These are phyloP conservation scores for Spodoptera frugiperda DNA, from an alignment of 1,140 invertebrate genomes.

Conservation along the genomic window DNA sequence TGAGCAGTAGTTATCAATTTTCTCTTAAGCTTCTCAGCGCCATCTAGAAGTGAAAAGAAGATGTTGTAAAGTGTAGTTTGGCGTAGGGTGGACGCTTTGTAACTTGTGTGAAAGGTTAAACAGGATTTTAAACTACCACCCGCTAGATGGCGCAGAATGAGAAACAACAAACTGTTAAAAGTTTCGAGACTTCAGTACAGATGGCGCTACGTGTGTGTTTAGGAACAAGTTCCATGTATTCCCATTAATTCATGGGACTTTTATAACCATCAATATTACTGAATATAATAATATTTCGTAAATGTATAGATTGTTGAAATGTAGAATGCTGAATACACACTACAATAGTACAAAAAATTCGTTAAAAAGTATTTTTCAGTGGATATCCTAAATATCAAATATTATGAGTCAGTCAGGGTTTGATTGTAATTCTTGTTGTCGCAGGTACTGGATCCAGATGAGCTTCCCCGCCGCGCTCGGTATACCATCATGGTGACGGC, in stretches of 20 bases:
- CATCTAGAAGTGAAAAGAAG: background rate
- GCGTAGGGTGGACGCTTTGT: too few species aligned
- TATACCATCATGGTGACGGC: conserved; percentile 96
- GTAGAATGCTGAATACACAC: too few species aligned
- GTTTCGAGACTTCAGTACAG: background rate
- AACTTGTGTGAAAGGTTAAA: too few species aligned
- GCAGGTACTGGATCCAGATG: conserved; percentile 90
- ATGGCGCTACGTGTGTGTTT: background rate
- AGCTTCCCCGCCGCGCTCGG: conserved; percentile 92
- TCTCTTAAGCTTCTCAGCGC: background rate
- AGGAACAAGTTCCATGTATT: background rate
- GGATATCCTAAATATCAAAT: too few species aligned
- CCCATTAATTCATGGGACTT: too few species aligned
- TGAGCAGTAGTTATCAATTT: background rate
- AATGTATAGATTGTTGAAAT: too few species aligned
- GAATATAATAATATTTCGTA: too few species aligned
- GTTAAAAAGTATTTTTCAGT: too few species aligned
- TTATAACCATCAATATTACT: too few species aligned
- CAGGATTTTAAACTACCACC: background rate
- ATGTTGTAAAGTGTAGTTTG: background rate
- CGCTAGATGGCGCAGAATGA: conserved; percentile 1
- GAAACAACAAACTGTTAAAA: background rate
- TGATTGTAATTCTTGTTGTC: conserved; percentile 8
- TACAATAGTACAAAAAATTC: too few species aligned
- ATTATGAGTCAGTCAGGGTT: too few species aligned